phyloP scores from a whole-genome alignment of 2,797 vertebrate species.

The Schizopygopsis malacanthus region DNA sequence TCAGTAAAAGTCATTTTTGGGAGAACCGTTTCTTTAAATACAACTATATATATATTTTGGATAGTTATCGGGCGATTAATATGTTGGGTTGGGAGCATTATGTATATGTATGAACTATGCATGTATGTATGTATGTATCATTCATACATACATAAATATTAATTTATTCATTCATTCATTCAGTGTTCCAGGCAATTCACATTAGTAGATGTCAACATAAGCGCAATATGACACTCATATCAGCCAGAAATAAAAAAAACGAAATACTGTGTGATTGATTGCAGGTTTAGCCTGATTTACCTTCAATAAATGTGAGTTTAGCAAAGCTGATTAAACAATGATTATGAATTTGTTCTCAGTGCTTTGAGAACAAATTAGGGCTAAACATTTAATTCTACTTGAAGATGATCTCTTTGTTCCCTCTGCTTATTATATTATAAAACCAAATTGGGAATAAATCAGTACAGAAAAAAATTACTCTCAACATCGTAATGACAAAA shows the following conservation, averaged over 20 bases:
- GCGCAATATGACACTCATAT: neutral
- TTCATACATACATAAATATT: no score
- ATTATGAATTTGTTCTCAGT: slow-evolving; percentile 32
- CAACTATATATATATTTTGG: neutral
- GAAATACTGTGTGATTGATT: neutral
- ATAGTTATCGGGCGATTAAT: neutral
- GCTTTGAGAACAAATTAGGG: slow-evolving; percentile 39
- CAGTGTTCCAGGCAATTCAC: neutral
- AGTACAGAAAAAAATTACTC: neutral
- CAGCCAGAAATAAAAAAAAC: neutral
- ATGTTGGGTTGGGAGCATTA: no score
- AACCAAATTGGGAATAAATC: slow-evolving; percentile 7
- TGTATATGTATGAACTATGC: no score
- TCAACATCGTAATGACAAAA: neutral
- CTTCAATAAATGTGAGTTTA: slow-evolving; percentile 24
- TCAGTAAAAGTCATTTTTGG: neutral
- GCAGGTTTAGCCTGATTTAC: neutral
- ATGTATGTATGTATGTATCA: no score
- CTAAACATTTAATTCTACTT: slow-evolving; percentile 51
- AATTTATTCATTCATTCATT: no score
- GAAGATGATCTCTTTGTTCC: slow-evolving; percentile 28
- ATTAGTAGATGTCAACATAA: neutral
- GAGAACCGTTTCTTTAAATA: neutral
- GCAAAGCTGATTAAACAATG: slow-evolving; percentile 49
- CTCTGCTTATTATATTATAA: slow-evolving; percentile 35